A percentile compares a stretch with the other conserved stretches of the same genome.
These are phyloP conservation scores for Agriotes lineatus DNA, from an alignment of 2,888 invertebrate species.

Conservation along the genomic window DNA sequence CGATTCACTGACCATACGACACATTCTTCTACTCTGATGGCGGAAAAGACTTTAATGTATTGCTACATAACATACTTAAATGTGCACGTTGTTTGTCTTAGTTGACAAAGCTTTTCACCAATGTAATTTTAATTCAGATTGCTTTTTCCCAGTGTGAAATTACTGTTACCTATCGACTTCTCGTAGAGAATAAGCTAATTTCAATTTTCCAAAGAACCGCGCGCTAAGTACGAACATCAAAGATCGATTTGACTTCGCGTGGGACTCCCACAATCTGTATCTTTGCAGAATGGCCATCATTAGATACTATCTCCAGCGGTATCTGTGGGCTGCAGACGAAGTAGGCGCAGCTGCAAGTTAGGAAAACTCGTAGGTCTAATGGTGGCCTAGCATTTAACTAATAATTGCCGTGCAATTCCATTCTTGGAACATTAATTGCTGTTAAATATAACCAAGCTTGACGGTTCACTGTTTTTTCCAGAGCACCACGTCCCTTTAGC, in stretches of 20 bases:
- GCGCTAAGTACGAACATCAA: neutral
- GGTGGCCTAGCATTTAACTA: neutral
- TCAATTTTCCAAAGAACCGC: neutral
- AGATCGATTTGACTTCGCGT: neutral
- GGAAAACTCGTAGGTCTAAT: conserved; percentile 4
- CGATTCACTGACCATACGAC: too few relatives aligned
- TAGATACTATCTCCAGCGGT: neutral
- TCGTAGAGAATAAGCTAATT: too few relatives aligned
- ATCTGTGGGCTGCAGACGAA: conserved; percentile 1
- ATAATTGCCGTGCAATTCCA: neutral
- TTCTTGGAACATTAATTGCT: too few relatives aligned
- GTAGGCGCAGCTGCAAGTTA: conserved; percentile 1
- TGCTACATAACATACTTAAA: too few relatives aligned
- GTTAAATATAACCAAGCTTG: too few relatives aligned
- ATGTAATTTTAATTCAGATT: neutral
- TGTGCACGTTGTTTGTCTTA: too few relatives aligned
- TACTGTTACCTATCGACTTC: too few relatives aligned
- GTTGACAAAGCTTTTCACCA: neutral
- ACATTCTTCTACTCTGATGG: too few relatives aligned
- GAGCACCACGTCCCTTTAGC: conserved; percentile 7
- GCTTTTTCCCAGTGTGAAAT: too few relatives aligned
- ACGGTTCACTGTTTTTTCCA: neutral
- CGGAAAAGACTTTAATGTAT: too few relatives aligned
- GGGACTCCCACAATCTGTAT: conserved; percentile 4
- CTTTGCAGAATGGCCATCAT: neutral